Base-by-base conservation (phyloP, 1,140 invertebrate species). In the Drosophila cardini region DNA sequence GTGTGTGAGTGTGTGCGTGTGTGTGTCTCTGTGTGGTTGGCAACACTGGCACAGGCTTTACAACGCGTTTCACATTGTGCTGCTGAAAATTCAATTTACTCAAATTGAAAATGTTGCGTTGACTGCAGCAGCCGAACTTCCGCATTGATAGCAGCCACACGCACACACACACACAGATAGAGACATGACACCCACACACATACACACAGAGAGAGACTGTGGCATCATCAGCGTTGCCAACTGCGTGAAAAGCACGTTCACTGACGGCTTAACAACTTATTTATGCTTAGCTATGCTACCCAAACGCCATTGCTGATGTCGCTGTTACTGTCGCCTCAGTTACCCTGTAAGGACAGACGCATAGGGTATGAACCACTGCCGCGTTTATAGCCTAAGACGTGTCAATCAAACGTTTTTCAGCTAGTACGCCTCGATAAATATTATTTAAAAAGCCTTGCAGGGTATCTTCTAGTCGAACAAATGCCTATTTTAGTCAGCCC, bases 191-290 rank as follows among this genome's bases (percentile, higher is more conserved):
- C n/a, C 9, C 26, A n/a, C 13, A 10, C 26, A 52, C 57, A 36
- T 5, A 55, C 21, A 45, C 10, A 53, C 30, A 26, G 15, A 10
- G 43, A 34, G 18, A 55, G 15, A 16, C 32, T 63, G 61, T 63
- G 30, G 43, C 53, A 38, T 26, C 21, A 61, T 34, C 83, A 78
- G 75, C 69, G 76, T 82, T 77, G 78, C 74, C 61, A 75, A 67
- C 65, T 52, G 75, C 80, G 80, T 78, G 80, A 65, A 70, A 72
- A 79, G 84, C 83, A 86, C 83, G 84, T 86, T 73, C 79, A 61
- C 57, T 73, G 84, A 79, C 67, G 84, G 84, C 84, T 86, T 83
- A 83, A 86, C 83, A 89, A 87, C 83, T 86, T 89, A 87, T 86
- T 87, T 86, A 83, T 86, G 84, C 83, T 79, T 79, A 76, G 82